Evolutionary conservation across 1,140 invertebrate genomes (phyloP), one percentile per base, ranked within the genome.

Genomic region (Neocloeon triangulifer): DNA sequence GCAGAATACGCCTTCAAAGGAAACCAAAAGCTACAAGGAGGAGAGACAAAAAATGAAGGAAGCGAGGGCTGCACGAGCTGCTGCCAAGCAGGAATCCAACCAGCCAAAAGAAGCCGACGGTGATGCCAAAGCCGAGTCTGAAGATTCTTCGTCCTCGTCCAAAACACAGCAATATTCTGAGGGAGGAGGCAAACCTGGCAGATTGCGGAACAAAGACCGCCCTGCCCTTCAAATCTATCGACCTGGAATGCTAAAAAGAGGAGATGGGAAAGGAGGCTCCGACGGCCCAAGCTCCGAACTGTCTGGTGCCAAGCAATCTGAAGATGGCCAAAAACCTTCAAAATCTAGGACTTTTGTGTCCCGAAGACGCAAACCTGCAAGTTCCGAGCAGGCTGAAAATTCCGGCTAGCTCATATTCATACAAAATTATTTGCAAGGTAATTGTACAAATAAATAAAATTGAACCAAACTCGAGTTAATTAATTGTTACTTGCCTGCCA

Each of bases 141-240:
- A 8, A 23, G 22, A 8, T 8, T 12, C 12, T 23, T 12, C 22
- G 12, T 12, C 12, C 12, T 23, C 22, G 8, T 8, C 12, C 22
- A 23, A 23, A 8, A 23, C 12, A 23, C 22, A 23, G 12, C 8
- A 8, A 23, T 23, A 8, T 23, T 8, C 8, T 23, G 12, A 12
- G 12, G 12, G 8, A 23, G 8, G 12, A 8, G 8, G 15, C 19
- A 16, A 29, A 27, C 15, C 3, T 29, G 10, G 10, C 10, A 14
- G 3, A 29, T 29, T 29, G 2, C 16, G 10, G 14, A 25, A 4
- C 19, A 16, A 74, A 66, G 70, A 75, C 48, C 66, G 72, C 27
- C 72, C 72, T 7, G 61, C 66, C 25, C 62, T 74, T 39, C 66
- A 69, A 36, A 72, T 75, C 36, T 75, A 75, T 47, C 59, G 71